phyloP scores from a whole-genome alignment of 2,888 invertebrate species.

The Zaprionus obscuricornis region DNA sequence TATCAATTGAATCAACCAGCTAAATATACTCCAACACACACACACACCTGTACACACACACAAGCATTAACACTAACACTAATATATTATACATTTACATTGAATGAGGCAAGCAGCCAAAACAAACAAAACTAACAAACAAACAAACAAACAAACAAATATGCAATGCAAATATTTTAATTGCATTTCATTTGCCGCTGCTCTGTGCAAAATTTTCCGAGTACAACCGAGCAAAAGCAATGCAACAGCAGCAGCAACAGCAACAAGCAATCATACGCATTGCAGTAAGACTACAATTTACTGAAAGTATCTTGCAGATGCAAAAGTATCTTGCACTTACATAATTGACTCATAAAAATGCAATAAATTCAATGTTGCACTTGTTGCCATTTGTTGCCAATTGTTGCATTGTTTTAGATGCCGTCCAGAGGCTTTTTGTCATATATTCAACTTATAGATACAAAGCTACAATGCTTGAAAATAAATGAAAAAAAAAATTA shows the following conservation, averaged over 20 bases:
- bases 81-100: slow-evolving; percentile 3
- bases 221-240: slow-evolving; percentile 33
- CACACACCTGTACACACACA: slow-evolving; percentile 15
- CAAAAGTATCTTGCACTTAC: background rate
- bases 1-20: slow-evolving; percentile 55
- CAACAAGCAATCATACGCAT: slow-evolving; percentile 55
- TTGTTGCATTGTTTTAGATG: slow-evolving; percentile 73
- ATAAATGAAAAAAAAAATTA: slow-evolving; percentile 2
- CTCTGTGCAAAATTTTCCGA: slow-evolving; percentile 32
- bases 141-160: slow-evolving; percentile 45
- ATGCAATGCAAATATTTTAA: slow-evolving; percentile 70
- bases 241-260: slow-evolving; percentile 5
- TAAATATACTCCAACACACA: slow-evolving; percentile 19
- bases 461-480: slow-evolving; percentile 53
- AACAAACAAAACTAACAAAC: slow-evolving; percentile 22
- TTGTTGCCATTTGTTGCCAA: slow-evolving; percentile 12
- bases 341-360: slow-evolving; percentile 23
- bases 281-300: slow-evolving; percentile 24
- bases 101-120: slow-evolving; percentile 17
- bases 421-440: slow-evolving; percentile 83
- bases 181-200: slow-evolving; percentile 65
- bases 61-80: too few relatives aligned
- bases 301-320: slow-evolving; percentile 3
- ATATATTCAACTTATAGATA: slow-evolving; percentile 47
- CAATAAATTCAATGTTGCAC: slow-evolving; percentile 11